Conservation (phyloP, 2,888 invertebrate genomes). For the Xylocampa areola region DNA sequence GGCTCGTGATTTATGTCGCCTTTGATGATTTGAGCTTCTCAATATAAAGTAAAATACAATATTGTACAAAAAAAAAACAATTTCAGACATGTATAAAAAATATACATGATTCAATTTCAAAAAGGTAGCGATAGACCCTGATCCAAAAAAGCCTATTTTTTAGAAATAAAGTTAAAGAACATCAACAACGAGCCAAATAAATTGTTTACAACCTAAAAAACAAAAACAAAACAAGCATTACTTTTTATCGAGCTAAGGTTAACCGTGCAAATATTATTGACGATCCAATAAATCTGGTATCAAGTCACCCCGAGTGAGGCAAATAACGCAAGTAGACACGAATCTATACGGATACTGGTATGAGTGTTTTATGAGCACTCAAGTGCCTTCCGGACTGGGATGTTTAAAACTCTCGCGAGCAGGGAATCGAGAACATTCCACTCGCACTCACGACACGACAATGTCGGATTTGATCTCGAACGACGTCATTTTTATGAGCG, state of each 20-base stretch:
- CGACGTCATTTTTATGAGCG: constrained; percentile 73
- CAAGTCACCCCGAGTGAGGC: constrained; percentile 63
- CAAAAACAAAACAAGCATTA: constrained; percentile 21
- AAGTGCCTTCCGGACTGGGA: constrained; percentile 79
- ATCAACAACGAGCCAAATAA: too few species aligned
- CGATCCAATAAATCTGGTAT: constrained; percentile 57
- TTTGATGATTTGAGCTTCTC: too few species aligned
- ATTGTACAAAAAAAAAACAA: too few species aligned
- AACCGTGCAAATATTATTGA: constrained; percentile 50
- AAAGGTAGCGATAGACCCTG: too few species aligned
- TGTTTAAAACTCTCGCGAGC: constrained; percentile 81
- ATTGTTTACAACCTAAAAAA: background rate
- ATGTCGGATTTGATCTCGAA: constrained; percentile 78
- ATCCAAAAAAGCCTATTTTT: too few species aligned
- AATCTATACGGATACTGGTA: constrained; percentile 75
- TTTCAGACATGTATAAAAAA: background rate
- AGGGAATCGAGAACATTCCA: constrained; percentile 74
- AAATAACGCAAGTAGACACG: constrained; percentile 75
- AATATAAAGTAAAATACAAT: too few species aligned
- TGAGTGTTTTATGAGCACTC: constrained; percentile 87
- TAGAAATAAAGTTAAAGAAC: too few species aligned
- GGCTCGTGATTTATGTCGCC: too few species aligned
- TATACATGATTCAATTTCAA: too few species aligned
- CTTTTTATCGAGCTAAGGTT: constrained; percentile 43
- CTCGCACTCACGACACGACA: constrained; percentile 81